A percentile compares a stretch with the other conserved stretches of the same genome.
Evolutionary conservation across 2,113 vertebrate species (phyloP).

Genomic region (Tetrao urogallus): DNA sequence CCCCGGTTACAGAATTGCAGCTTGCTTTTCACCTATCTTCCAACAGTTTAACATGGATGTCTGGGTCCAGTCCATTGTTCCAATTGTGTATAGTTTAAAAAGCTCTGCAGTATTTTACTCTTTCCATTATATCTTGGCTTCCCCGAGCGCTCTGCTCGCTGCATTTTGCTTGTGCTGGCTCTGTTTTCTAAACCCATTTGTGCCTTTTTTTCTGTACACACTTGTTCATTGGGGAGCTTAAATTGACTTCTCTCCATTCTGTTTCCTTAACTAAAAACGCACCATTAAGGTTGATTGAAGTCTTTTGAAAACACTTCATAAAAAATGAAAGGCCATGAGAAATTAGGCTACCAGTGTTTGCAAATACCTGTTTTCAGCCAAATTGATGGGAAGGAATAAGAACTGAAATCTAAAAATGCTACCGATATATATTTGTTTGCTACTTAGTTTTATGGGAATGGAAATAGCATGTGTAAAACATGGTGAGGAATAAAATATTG

Average conservation of each 20-base stretch:
- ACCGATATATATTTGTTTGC: slow-evolving; percentile 68
- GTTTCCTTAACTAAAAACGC: slow-evolving; percentile 83
- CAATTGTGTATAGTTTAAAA: slow-evolving; percentile 82
- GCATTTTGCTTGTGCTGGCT: slow-evolving; percentile 75
- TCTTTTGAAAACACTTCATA: slow-evolving; percentile 82
- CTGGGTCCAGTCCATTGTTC: slow-evolving; percentile 79
- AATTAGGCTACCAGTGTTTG: slow-evolving; percentile 82
- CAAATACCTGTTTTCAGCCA: slow-evolving; percentile 81
- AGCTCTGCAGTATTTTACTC: slow-evolving; percentile 81
- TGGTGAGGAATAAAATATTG: not conserved
- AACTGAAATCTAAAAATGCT: slow-evolving; percentile 75
- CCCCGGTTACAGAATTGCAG: slow-evolving; percentile 71
- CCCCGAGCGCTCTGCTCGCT: slow-evolving; percentile 73
- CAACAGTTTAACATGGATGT: slow-evolving; percentile 79
- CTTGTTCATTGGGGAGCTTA: slow-evolving; percentile 80
- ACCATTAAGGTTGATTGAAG: slow-evolving; percentile 85
- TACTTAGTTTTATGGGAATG: slow-evolving; percentile 43
- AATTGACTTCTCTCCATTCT: slow-evolving; percentile 85
- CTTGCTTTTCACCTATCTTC: slow-evolving; percentile 79
- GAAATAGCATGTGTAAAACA: slow-evolving; percentile 27
- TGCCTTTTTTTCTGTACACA: slow-evolving; percentile 71
- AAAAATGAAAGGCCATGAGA: slow-evolving; percentile 78
- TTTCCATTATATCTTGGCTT: slow-evolving; percentile 81
- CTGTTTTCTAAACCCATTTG: slow-evolving; percentile 82
- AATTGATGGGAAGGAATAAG: slow-evolving; percentile 82